phyloP scores from a whole-genome alignment of 2,113 vertebrate genomes.

The Amphilophus citrinellus region DNA sequence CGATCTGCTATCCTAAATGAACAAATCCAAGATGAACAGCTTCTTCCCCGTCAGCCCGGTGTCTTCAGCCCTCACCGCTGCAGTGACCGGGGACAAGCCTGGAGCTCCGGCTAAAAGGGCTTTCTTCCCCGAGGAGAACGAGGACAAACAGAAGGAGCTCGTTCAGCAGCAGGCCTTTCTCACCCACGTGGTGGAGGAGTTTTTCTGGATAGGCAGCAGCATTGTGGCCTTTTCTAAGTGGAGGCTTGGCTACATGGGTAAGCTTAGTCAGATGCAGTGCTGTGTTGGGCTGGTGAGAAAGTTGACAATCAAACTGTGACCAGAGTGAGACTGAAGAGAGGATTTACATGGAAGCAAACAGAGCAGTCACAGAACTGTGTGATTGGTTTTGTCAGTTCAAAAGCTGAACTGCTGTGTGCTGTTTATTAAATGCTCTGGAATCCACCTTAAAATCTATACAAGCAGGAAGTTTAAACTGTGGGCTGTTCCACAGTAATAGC shows the following conservation, averaged over 20 bases:
- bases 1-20: constrained; percentile 40
- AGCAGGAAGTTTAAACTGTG: not conserved
- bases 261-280: constrained; percentile 58
- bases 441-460: not conserved
- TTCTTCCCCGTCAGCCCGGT: constrained; percentile 43
- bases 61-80: constrained; percentile 50
- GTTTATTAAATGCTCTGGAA: not conserved
- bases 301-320: not conserved
- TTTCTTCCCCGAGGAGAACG: constrained; percentile 37
- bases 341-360: not conserved
- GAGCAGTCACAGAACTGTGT: not conserved
- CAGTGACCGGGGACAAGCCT: constrained; percentile 58
- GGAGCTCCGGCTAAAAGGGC: constrained; percentile 60
- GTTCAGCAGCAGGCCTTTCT: constrained; percentile 66
- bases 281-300: not conserved
- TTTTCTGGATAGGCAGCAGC: constrained; percentile 88
- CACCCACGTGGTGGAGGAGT: constrained; percentile 82
- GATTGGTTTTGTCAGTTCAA: not conserved
- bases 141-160: constrained; percentile 22
- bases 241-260: constrained; percentile 89
- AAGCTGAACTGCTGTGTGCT: not conserved
- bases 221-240: constrained; percentile 82
- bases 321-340: not conserved
- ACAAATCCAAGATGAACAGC: constrained; percentile 34
- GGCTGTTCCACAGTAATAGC: too few relatives aligned